Conservation (phyloP, 2,113 vertebrate genomes). For the Gnathochromis pfefferi region DNA sequence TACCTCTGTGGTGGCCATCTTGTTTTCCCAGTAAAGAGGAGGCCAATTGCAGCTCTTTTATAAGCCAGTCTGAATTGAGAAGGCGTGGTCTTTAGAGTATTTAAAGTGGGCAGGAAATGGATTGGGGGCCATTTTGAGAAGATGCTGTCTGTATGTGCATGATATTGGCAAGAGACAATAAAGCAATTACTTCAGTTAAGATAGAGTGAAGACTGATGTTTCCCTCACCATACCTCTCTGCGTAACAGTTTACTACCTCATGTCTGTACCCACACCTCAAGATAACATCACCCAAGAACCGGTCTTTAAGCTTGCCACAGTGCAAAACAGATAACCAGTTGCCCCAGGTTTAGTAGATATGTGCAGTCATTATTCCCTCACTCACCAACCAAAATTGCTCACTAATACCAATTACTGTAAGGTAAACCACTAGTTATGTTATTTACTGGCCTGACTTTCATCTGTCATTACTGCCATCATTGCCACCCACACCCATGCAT, state of each 20-base stretch:
- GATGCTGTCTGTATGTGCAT: not conserved
- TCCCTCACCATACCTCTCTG: not conserved
- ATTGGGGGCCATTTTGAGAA: not conserved
- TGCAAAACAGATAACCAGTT: not conserved
- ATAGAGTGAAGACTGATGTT: not conserved
- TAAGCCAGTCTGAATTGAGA: not conserved
- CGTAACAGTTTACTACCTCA: not conserved
- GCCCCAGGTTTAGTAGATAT: not conserved
- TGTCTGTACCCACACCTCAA: not conserved
- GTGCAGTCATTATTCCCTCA: not conserved
- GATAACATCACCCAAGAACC: not conserved
- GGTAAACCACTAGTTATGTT: not conserved
- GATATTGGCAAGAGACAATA: not conserved
- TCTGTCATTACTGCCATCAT: not conserved
- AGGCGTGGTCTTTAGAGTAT: not conserved
- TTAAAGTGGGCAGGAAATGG: not conserved
- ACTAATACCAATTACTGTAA: not conserved
- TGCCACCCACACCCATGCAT: not conserved
- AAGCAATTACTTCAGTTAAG: not conserved
- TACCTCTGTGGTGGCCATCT: not conserved
- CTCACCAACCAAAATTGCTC: not conserved
- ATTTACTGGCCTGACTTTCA: not conserved
- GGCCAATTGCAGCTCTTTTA: not conserved
- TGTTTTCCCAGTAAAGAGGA: not conserved
- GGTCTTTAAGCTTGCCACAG: not conserved